phyloP scores from a whole-genome alignment of 2,113 vertebrate genomes.

The Pelusios castaneus region DNA sequence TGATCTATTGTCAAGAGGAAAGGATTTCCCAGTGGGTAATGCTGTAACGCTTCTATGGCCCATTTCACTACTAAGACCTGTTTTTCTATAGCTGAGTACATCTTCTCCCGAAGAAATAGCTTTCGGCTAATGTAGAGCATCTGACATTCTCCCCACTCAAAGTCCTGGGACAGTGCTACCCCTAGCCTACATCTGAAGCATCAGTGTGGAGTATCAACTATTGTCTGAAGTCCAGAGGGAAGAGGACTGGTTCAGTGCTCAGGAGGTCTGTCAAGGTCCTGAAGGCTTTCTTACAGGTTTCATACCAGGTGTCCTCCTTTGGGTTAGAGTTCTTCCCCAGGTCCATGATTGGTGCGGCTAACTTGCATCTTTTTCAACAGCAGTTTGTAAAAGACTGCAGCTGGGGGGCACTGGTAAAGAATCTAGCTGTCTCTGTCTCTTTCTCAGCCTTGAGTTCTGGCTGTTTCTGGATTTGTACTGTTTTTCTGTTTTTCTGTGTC shows the following conservation, averaged over 20 bases:
- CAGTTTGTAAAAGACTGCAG: too few species aligned
- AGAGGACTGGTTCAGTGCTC: neutral
- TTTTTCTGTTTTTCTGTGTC: too few species aligned
- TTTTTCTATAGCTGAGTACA: neutral
- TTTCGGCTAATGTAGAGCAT: neutral
- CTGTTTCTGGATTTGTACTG: too few species aligned
- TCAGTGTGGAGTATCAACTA: neutral
- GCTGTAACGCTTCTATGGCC: neutral
- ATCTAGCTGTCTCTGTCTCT: too few species aligned
- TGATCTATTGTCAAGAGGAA: neutral
- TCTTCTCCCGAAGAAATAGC: neutral
- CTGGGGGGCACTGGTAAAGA: too few species aligned
- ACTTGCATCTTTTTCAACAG: neutral
- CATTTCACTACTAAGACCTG: neutral
- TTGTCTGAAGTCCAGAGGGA: neutral
- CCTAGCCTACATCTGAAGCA: neutral
- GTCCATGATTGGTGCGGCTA: neutral
- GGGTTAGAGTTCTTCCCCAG: neutral
- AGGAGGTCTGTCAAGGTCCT: neutral
- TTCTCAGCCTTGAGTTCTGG: too few species aligned
- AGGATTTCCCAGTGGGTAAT: neutral
- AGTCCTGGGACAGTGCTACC: neutral
- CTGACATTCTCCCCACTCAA: too few species aligned
- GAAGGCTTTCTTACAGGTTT: neutral
- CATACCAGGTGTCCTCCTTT: neutral